Percentiles rank a stretch among this genome's conserved stretches.
These are phyloP conservation scores for Phyllotreta cruciferae DNA, from an alignment of 2,888 invertebrate genomes.

Conservation along the genomic window DNA sequence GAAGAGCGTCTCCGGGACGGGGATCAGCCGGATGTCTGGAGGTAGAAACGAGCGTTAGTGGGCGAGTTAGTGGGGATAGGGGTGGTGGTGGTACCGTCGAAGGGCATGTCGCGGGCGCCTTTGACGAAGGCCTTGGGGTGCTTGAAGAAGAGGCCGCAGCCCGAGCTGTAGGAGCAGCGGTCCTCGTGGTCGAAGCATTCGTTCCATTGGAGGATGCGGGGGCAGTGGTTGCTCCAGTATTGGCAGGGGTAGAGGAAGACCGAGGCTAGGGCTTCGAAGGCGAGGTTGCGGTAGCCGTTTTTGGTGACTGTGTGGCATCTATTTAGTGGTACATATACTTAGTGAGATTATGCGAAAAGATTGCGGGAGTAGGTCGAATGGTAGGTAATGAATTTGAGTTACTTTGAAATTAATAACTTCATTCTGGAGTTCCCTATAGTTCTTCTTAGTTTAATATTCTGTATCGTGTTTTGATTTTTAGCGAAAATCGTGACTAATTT, in stretches of 20 bases:
- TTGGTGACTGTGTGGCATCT: conserved; percentile 50
- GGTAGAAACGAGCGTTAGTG: conserved; percentile 20
- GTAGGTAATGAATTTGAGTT: too few relatives aligned
- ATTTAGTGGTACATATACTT: background rate
- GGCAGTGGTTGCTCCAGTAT: conserved; percentile 53
- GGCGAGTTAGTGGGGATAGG: background rate
- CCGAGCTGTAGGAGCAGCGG: conserved; percentile 50
- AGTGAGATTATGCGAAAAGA: background rate
- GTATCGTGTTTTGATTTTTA: too few relatives aligned
- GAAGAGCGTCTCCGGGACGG: conserved; percentile 50
- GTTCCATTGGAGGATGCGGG: conserved; percentile 50
- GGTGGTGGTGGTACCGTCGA: conserved; percentile 41
- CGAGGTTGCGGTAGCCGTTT: conserved; percentile 48
- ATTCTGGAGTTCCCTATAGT: too few relatives aligned
- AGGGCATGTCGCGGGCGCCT: conserved; percentile 47
- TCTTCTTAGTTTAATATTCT: too few relatives aligned
- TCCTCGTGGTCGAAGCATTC: conserved; percentile 53
- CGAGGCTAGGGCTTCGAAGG: conserved; percentile 55
- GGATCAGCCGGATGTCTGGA: conserved; percentile 49
- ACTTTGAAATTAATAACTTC: too few relatives aligned
- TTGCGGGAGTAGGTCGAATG: background rate
- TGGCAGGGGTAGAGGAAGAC: conserved; percentile 55
- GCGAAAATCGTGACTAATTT: too few relatives aligned
- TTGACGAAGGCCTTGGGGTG: conserved; percentile 50
- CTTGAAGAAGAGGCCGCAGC: conserved; percentile 48